A percentile compares a stretch with the other conserved stretches of the same genome.
These are phyloP conservation scores for Polyergus mexicanus DNA, from an alignment of 1,140 invertebrate genomes.

Conservation along the genomic window DNA sequence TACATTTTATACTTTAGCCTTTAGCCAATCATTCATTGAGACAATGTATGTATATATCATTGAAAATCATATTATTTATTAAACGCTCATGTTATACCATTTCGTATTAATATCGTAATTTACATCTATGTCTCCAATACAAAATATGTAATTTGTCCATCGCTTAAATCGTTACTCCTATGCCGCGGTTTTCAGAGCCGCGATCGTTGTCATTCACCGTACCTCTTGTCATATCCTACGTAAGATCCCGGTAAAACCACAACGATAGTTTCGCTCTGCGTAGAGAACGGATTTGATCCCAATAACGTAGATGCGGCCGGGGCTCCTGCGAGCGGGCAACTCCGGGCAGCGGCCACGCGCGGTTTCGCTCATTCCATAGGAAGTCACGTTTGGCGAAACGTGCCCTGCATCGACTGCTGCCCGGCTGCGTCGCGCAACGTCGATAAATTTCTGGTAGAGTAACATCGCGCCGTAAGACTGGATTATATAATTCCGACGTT, in stretches of 20 bases:
- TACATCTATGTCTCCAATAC: not conserved
- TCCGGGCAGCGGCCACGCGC: slow-evolving; percentile 36
- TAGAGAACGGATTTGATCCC: slow-evolving; percentile 42
- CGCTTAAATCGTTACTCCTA: not conserved
- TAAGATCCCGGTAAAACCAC: slow-evolving; percentile 47
- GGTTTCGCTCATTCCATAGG: slow-evolving; percentile 65
- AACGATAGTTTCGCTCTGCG: slow-evolving; percentile 39
- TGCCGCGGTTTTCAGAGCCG: not conserved
- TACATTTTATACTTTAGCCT: not conserved
- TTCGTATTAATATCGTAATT: not conserved
- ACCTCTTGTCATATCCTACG: slow-evolving; percentile 36
- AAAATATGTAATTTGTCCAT: not conserved
- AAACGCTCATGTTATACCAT: not conserved
- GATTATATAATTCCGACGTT: slow-evolving; percentile 48
- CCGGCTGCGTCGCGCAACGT: slow-evolving; percentile 59
- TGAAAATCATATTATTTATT: not conserved
- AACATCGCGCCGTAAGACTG: slow-evolving; percentile 58
- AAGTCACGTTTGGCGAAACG: slow-evolving; percentile 74
- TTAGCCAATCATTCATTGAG: not conserved
- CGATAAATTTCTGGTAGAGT: slow-evolving; percentile 71
- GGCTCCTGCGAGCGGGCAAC: slow-evolving; percentile 63
- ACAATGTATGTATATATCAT: not conserved
- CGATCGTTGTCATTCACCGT: slow-evolving; percentile 41
- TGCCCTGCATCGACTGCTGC: slow-evolving; percentile 65
- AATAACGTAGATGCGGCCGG: slow-evolving; percentile 11